Conservation (phyloP, 2,797 vertebrate species). For the Hemibagrus guttatus region DNA sequence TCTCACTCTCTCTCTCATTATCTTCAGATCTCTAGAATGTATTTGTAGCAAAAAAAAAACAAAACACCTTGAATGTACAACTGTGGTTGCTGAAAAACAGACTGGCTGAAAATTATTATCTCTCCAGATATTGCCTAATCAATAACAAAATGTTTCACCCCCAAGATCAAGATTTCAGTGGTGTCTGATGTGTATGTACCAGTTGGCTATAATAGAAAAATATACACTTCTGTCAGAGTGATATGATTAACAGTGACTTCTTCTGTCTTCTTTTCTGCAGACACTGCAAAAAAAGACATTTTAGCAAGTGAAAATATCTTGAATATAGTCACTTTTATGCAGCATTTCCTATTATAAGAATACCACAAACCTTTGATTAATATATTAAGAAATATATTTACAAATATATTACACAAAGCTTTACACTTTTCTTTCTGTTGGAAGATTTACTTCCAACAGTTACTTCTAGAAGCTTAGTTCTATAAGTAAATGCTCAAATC, state of each 20-base stretch:
- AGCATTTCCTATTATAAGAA: neutral
- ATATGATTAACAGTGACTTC: neutral
- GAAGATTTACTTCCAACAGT: no score
- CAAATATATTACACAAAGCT: neutral
- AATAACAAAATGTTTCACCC: neutral
- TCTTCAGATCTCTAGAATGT: neutral
- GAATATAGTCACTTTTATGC: neutral
- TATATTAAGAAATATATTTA: no score
- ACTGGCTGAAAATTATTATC: neutral
- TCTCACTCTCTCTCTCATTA: neutral
- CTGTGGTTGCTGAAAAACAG: neutral
- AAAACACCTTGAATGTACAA: neutral
- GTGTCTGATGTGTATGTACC: neutral
- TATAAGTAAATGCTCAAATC: neutral
- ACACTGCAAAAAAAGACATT: neutral
- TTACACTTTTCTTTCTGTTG: neutral
- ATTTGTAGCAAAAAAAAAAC: neutral
- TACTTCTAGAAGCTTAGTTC: neutral
- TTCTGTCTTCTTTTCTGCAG: neutral
- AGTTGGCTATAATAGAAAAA: neutral
- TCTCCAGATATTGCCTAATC: neutral
- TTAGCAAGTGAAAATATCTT: neutral
- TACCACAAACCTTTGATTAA: neutral
- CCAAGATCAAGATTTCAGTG: neutral
- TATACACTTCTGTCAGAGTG: neutral